These are phyloP conservation scores for Temnothorax curvispinosus DNA, from an alignment of 1,140 invertebrate species.

Conservation along the genomic window DNA sequence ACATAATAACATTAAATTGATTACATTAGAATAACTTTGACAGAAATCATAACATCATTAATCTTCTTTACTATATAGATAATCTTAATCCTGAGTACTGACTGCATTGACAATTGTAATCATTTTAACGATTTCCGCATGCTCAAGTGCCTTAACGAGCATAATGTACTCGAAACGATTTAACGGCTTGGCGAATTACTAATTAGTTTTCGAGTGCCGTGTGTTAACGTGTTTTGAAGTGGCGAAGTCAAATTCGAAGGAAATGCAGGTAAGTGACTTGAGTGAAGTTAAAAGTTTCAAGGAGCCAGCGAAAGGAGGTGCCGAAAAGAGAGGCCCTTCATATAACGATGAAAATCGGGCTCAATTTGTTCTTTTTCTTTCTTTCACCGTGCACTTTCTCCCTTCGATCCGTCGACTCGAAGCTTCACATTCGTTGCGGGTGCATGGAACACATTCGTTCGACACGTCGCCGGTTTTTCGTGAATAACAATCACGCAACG, in stretches of 20 bases:
- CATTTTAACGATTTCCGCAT: constrained; percentile 9
- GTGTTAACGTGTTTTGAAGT: neutral
- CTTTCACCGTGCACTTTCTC: neutral
- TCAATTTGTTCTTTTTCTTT: constrained; percentile 12
- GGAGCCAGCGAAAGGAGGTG: neutral
- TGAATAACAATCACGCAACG: neutral
- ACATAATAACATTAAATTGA: neutral
- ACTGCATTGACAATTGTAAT: neutral
- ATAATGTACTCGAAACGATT: neutral
- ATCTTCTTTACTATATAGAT: neutral
- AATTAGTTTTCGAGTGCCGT: neutral
- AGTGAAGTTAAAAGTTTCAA: constrained; percentile 1
- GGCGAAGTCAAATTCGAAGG: neutral
- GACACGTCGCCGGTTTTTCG: neutral
- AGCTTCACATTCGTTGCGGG: neutral
- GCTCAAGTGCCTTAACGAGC: neutral
- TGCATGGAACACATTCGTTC: neutral
- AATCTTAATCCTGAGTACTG: neutral
- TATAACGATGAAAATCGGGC: neutral
- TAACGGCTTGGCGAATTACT: constrained; percentile 29
- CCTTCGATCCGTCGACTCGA: neutral
- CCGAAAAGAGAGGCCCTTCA: neutral
- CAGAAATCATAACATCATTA: neutral
- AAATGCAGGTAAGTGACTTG: neutral
- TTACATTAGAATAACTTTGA: neutral